Conservation (phyloP, 2,797 vertebrate species). For the Protosalanx chinensis region DNA sequence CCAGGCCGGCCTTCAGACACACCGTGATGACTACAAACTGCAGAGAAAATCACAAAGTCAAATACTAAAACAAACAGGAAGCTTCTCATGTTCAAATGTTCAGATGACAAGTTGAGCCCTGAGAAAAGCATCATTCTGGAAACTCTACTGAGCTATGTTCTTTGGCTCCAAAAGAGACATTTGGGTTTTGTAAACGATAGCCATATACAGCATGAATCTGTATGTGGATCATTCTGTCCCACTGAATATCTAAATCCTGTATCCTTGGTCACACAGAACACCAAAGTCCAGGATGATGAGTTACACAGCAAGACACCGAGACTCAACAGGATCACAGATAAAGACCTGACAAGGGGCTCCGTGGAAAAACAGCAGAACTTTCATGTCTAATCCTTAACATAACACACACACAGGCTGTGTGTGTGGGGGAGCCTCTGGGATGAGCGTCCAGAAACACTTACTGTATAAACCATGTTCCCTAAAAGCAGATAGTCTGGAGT, state of each 20-base stretch:
- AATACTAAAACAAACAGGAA: slow-evolving; percentile 23
- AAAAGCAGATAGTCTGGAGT: slow-evolving; percentile 96
- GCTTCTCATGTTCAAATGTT: not conserved
- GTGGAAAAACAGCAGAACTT: slow-evolving; percentile 15
- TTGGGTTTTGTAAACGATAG: too few species aligned
- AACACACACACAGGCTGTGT: slow-evolving; percentile 24
- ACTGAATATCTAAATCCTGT: not conserved
- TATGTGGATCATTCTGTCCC: not conserved
- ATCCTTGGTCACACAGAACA: not conserved
- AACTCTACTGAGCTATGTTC: not conserved
- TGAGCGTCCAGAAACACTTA: slow-evolving; percentile 70
- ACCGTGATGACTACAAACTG: slow-evolving; percentile 99
- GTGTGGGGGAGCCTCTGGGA: not conserved
- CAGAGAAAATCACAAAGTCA: slow-evolving; percentile 34
- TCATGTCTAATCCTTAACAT: slow-evolving; percentile 20
- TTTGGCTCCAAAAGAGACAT: not conserved
- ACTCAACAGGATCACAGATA: not conserved
- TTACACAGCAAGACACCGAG: slow-evolving; percentile 16
- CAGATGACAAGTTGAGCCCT: not conserved
- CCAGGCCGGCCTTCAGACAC: slow-evolving; percentile 96
- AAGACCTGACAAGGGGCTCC: slow-evolving; percentile 3
- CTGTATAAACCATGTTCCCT: slow-evolving; percentile 98
- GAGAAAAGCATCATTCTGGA: not conserved
- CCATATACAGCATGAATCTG: not conserved
- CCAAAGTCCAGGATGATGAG: not conserved